Evolutionary conservation across 1,140 invertebrate genomes (phyloP).

Genomic region (Thalassaphorura encarpata): DNA sequence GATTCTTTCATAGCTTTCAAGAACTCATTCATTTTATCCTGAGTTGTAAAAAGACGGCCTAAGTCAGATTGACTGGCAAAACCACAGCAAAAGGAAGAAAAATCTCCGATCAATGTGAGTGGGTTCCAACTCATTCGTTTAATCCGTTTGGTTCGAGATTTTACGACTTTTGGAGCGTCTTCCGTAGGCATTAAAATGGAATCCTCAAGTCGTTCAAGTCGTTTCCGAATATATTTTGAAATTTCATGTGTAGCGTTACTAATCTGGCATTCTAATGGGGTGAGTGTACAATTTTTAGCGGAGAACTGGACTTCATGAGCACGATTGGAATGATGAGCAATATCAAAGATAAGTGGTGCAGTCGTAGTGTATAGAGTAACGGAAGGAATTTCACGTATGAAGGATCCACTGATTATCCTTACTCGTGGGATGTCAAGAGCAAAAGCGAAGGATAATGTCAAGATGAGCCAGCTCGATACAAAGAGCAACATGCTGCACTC

Average conservation of each 20-base stretch:
- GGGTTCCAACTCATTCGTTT: too few species aligned
- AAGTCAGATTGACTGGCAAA: background rate
- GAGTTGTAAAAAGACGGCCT: background rate
- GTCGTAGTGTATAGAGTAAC: background rate
- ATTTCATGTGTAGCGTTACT: too few species aligned
- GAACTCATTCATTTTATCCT: background rate
- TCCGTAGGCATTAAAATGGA: background rate
- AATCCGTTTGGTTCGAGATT: too few species aligned
- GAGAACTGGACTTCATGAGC: background rate
- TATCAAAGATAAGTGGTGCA: background rate
- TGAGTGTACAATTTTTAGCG: too few species aligned
- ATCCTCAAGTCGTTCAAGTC: too few species aligned
- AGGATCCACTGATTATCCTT: background rate
- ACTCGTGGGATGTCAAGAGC: background rate
- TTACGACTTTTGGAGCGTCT: too few species aligned
- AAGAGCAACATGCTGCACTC: background rate
- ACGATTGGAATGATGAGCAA: background rate
- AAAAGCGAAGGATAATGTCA: too few species aligned
- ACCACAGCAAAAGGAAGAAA: background rate
- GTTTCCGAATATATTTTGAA: too few species aligned
- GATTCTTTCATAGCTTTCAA: background rate
- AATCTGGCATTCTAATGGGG: background rate
- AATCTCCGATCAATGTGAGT: background rate
- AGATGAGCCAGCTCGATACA: background rate
- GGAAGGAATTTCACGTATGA: background rate